phyloP scores from a whole-genome alignment of 2,797 vertebrate genomes.

The Chiloscyllium punctatum region DNA sequence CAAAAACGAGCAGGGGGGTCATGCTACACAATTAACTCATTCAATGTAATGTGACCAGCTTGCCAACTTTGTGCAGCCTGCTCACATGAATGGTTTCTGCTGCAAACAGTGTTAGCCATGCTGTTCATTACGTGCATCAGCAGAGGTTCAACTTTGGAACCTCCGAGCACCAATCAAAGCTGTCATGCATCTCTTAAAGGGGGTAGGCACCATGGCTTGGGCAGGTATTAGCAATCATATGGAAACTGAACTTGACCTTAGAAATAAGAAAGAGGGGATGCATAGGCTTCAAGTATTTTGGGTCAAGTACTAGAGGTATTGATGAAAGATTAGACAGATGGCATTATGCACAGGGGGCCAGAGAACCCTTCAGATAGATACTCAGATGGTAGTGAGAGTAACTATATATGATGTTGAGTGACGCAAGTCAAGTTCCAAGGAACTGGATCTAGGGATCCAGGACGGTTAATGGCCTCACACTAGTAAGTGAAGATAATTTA shows the following conservation, averaged over 20 bases:
- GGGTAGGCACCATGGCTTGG: background rate
- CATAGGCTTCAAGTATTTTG: background rate
- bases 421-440: background rate
- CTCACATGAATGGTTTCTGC: no score
- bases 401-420: background rate
- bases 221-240: background rate
- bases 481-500: background rate
- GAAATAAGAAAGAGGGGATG: background rate
- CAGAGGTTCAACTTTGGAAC: no score
- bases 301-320: background rate
- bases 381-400: background rate
- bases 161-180: no score
- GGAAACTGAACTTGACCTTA: background rate
- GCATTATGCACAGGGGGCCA: background rate
- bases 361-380: background rate
- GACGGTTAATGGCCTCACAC: background rate
- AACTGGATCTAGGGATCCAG: background rate
- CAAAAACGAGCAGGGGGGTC: no score
- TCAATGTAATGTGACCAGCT: no score
- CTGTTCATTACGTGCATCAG: no score
- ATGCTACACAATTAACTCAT: no score
- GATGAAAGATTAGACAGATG: background rate
- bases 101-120: no score
- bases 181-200: background rate
- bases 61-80: no score